Evolutionary conservation across 2,888 invertebrate genomes (phyloP).

Genomic region (Cantharis lateralis): DNA sequence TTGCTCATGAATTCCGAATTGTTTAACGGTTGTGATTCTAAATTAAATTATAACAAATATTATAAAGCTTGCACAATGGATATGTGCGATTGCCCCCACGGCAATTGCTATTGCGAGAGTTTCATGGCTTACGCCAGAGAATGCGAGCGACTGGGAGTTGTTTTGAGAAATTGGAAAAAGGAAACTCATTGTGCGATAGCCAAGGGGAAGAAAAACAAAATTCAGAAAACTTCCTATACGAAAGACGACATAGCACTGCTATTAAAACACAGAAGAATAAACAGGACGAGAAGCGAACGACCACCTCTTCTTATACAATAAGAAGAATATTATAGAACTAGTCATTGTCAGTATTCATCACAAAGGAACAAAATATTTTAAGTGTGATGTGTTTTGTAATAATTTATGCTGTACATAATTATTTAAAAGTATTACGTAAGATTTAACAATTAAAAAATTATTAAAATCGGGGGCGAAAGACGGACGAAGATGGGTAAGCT

Average conservation of each 20-base stretch:
- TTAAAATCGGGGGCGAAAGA: neutral
- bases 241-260: conserved; percentile 32
- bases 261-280: conserved; percentile 22
- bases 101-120: conserved; percentile 86
- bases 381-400: conserved; percentile 18
- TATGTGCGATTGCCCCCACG: conserved; percentile 82
- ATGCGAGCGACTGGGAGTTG: conserved; percentile 78
- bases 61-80: conserved; percentile 85
- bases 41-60: conserved; percentile 81
- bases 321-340: conserved; percentile 38
- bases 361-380: conserved; percentile 1
- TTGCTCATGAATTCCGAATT: conserved; percentile 54
- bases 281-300: conserved; percentile 29
- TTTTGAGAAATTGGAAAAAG: conserved; percentile 72
- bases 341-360: conserved; percentile 51
- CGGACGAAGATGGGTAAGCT: neutral
- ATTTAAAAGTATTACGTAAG: conserved; percentile 28
- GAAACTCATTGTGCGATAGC: conserved; percentile 31
- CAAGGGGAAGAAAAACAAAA: conserved; percentile 17
- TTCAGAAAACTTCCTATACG: conserved; percentile 22
- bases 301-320: conserved; percentile 37
- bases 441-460: neutral
- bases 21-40: conserved; percentile 79
- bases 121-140: conserved; percentile 88
- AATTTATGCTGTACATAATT: conserved; percentile 32